phyloP scores from a whole-genome alignment of 2,888 invertebrate genomes.

The Galeopsomyia nigrocyanea region DNA sequence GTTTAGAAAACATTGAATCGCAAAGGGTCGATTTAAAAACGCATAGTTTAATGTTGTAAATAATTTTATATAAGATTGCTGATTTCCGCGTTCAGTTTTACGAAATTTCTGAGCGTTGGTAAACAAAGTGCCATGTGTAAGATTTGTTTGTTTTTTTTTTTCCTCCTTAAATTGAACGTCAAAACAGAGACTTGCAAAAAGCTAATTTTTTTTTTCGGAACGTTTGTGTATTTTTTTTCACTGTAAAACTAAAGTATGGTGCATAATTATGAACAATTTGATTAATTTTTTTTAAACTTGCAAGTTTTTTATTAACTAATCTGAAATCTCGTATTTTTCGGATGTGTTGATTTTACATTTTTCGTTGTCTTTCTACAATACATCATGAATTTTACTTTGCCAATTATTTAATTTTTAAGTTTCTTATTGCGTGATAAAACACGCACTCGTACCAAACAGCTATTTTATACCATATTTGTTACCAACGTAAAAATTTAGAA shows the following conservation, averaged over 20 bases:
- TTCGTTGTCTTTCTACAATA: neutral
- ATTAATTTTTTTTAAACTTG: too few species aligned
- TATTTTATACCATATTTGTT: slow-evolving; percentile 67
- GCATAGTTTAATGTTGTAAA: slow-evolving; percentile 52
- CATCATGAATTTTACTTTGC: neutral
- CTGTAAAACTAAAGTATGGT: too few species aligned
- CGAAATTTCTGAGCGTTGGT: slow-evolving; percentile 45
- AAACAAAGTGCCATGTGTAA: slow-evolving; percentile 58
- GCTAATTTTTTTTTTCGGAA: slow-evolving; percentile 17
- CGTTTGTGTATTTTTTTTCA: too few species aligned
- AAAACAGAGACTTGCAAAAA: slow-evolving; percentile 21
- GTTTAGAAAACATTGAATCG: slow-evolving; percentile 27
- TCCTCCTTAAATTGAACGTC: slow-evolving; percentile 28
- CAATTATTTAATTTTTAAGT: slow-evolving; percentile 37
- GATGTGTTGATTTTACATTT: too few species aligned
- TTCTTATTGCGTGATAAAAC: slow-evolving; percentile 35
- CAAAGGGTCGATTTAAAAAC: slow-evolving; percentile 31
- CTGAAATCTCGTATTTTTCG: too few species aligned
- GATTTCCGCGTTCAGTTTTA: slow-evolving; percentile 47
- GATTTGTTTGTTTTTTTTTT: slow-evolving; percentile 45
- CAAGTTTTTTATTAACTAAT: too few species aligned
- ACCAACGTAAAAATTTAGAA: slow-evolving; percentile 64
- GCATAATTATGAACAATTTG: too few species aligned
- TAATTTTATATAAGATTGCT: slow-evolving; percentile 59
- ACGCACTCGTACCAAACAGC: slow-evolving; percentile 53